Base-by-base conservation (phyloP, 2,888 invertebrate species). In the Baccha elongata region DNA sequence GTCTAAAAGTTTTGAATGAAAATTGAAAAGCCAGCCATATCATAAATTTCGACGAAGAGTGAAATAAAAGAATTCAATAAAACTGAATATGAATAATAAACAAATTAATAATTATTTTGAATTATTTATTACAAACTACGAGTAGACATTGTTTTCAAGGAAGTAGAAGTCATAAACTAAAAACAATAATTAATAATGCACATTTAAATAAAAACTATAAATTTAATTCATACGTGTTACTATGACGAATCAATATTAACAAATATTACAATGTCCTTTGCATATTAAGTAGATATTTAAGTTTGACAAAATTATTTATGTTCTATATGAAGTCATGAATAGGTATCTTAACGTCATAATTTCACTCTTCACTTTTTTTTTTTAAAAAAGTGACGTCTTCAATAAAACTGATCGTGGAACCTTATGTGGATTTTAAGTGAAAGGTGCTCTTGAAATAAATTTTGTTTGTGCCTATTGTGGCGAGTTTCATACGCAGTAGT, bases 141-240 rank as follows among this genome's bases (percentile, higher is more conserved):
- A n/a, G 29, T 19, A 3, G 35, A 53, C 3, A 0, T 19, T 3
- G 15, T 3, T 0, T 19, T 0, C n/a, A 44, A 58, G 60, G 60
- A 60, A 60, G 58, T 42, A 17, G 26, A 40, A 26, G 60, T 44
- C 60, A 44, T 60, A 60, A 60, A 44, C 29, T 10, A 42, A 13
- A 44, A 7, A 29, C 29, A 60, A 60, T 44, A 15, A 44, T 7
- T 44, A 60, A 60, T 44, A 15, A 44, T 7, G 44, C 8, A 44
- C 60, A 60, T 60, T 60, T 60, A 60, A 60, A 60, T 60, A 60
- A 60, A 44, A 44, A n/a, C 60, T 42, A 60, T 60, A 60, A 44
- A 60, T 60, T 60, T 44, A 19, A 23, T 58, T 40, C 23, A 58
- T 10, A 26, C 37, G 15, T 37, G 55, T 40, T 13, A 37, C 5